Conservation (phyloP, 1,140 invertebrate species). For the Bombus superbus region DNA sequence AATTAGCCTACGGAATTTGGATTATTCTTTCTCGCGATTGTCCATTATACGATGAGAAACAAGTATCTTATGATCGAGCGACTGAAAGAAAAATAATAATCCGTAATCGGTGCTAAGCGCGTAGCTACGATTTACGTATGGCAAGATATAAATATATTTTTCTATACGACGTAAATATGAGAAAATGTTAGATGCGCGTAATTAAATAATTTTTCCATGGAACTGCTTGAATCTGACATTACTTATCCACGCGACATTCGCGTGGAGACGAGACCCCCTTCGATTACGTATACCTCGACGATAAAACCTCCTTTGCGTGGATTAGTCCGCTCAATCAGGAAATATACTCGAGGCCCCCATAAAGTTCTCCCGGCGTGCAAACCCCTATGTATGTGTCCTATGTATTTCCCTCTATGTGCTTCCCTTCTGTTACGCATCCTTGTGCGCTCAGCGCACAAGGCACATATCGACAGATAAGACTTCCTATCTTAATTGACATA, state of each 20-base stretch:
- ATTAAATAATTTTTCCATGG: neutral
- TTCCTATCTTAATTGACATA: constrained; percentile 43
- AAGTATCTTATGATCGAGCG: too few relatives aligned
- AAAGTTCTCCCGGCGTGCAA: constrained; percentile 68
- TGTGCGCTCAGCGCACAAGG: constrained; percentile 19
- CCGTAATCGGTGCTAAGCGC: too few relatives aligned
- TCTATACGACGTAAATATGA: fast-evolving
- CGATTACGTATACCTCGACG: constrained; percentile 77
- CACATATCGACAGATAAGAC: constrained; percentile 53
- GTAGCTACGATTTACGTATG: too few relatives aligned
- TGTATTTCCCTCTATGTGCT: constrained; percentile 61
- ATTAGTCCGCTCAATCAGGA: constrained; percentile 80
- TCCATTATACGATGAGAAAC: too few relatives aligned
- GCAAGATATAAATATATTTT: too few relatives aligned
- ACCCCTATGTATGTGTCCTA: constrained; percentile 61
- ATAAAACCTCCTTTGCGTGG: constrained; percentile 79
- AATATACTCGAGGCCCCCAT: constrained; percentile 77
- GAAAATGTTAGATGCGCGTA: neutral
- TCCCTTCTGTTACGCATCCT: constrained; percentile 52
- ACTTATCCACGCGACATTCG: constrained; percentile 39
- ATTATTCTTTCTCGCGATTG: too few relatives aligned
- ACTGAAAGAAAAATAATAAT: too few relatives aligned
- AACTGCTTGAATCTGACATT: constrained; percentile 23
- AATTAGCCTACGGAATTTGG: too few relatives aligned
- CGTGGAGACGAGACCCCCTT: constrained; percentile 55